These are phyloP conservation scores for Siniperca scherzeri DNA, from an alignment of 2,797 vertebrate genomes.

Conservation along the genomic window DNA sequence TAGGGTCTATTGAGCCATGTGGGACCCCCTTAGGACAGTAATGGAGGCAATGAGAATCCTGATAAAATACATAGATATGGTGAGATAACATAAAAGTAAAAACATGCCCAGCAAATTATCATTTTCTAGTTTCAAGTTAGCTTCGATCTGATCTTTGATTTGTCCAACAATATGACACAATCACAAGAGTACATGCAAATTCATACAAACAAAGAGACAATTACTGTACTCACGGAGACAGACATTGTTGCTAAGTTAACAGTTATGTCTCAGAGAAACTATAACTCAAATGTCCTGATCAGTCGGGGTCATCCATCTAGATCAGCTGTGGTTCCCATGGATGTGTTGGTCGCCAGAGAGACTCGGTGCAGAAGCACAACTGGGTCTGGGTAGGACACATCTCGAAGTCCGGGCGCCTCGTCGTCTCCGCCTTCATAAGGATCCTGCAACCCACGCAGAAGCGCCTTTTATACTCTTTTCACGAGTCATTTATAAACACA, in stretches of 20 bases:
- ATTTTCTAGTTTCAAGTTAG: neutral
- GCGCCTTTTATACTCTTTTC: neutral
- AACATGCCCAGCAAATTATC: accelerated
- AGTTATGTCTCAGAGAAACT: conserved; percentile 59
- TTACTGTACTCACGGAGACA: conserved; percentile 85
- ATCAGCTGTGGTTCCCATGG: conserved; percentile 34
- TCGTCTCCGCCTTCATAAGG: conserved; percentile 41
- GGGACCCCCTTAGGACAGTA: conserved; percentile 69
- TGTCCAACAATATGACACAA: neutral
- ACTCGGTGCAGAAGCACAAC: conserved; percentile 66
- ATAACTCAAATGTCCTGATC: conserved; percentile 34
- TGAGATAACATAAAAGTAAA: neutral
- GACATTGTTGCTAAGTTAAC: conserved; percentile 78
- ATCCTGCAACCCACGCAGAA: conserved; percentile 43
- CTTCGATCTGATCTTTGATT: neutral
- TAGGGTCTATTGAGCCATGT: conserved; percentile 79
- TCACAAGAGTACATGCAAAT: neutral
- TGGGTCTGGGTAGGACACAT: conserved; percentile 70
- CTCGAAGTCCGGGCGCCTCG: conserved; percentile 32
- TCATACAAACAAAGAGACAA: conserved; percentile 15
- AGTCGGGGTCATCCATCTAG: conserved; percentile 74
- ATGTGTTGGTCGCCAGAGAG: conserved; percentile 27
- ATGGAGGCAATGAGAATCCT: conserved; percentile 54
- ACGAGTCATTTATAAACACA: neutral
- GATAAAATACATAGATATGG: conserved; percentile 25